These are phyloP conservation scores for Dasypogon diadema DNA, from an alignment of 2,888 invertebrate genomes.

Conservation along the genomic window DNA sequence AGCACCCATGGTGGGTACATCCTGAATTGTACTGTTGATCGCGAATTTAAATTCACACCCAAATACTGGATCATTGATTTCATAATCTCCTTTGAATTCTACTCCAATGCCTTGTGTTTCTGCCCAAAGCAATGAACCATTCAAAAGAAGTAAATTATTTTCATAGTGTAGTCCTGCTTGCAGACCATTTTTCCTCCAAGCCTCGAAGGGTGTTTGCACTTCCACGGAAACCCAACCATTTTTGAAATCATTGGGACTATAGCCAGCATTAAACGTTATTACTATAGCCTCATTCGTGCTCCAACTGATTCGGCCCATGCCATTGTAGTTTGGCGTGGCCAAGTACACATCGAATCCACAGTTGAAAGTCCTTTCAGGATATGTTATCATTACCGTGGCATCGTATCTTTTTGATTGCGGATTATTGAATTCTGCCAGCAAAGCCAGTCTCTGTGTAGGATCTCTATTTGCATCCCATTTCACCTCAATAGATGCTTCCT, in stretches of 20 bases:
- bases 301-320: slow-evolving; percentile 76
- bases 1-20: slow-evolving; percentile 72
- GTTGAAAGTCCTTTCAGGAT: slow-evolving; percentile 81
- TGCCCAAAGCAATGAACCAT: slow-evolving; percentile 74
- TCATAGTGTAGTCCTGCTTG: slow-evolving; percentile 69
- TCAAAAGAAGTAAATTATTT: slow-evolving; percentile 70
- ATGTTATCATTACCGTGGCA: slow-evolving; percentile 76
- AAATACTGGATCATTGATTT: slow-evolving; percentile 66
- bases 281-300: slow-evolving; percentile 74
- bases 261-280: slow-evolving; percentile 63
- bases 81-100: slow-evolving; percentile 71
- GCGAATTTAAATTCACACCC: slow-evolving; percentile 71
- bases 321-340: slow-evolving; percentile 66
- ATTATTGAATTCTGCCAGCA: slow-evolving; percentile 74
- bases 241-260: slow-evolving; percentile 67
- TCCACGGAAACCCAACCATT: slow-evolving; percentile 68
- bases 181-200: slow-evolving; percentile 73
- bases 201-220: slow-evolving; percentile 72
- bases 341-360: slow-evolving; percentile 74
- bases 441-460: slow-evolving; percentile 73
- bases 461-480: slow-evolving; percentile 91
- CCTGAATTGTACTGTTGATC: slow-evolving; percentile 72
- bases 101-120: slow-evolving; percentile 72
- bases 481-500: slow-evolving; percentile 78
- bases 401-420: slow-evolving; percentile 74